phyloP scores from a whole-genome alignment of 2,113 vertebrate genomes.

The Lasiurus borealis region DNA sequence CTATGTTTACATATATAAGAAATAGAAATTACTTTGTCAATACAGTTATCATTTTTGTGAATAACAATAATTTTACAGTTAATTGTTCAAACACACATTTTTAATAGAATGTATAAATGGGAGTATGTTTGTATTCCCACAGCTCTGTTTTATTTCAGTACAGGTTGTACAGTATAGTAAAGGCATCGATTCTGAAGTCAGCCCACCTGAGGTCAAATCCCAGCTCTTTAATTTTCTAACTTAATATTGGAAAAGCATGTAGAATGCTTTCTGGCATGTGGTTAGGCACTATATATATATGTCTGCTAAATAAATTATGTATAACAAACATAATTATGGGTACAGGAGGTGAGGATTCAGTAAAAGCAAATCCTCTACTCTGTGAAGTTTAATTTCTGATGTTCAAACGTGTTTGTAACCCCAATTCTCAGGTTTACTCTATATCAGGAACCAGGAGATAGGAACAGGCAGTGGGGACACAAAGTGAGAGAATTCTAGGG shows the following conservation, averaged over 20 bases:
- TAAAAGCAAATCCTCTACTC: background rate
- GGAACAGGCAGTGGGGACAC: slow-evolving; percentile 31
- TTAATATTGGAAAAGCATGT: background rate
- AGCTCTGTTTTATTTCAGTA: background rate
- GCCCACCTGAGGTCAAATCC: background rate
- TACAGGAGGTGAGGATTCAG: background rate
- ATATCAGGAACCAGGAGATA: background rate
- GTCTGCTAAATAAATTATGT: slow-evolving; percentile 4
- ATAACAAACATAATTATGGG: background rate
- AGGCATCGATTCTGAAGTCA: background rate
- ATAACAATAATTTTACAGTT: background rate
- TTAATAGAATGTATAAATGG: background rate
- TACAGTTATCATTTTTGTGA: background rate
- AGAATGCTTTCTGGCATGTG: background rate
- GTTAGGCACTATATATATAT: background rate
- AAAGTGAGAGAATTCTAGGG: slow-evolving; percentile 11
- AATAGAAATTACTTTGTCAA: background rate
- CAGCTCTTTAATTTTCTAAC: background rate
- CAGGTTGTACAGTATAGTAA: background rate
- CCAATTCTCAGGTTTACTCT: background rate
- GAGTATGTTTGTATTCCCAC: background rate
- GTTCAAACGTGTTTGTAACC: slow-evolving; percentile 7
- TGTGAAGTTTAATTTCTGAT: background rate
- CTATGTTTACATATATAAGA: background rate
- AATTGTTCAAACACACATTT: slow-evolving; percentile 17